Percentiles rank a stretch among this genome's conserved stretches.
phyloP scores from a whole-genome alignment of 2,888 invertebrate genomes.

The Noctuana brunneofusca region DNA sequence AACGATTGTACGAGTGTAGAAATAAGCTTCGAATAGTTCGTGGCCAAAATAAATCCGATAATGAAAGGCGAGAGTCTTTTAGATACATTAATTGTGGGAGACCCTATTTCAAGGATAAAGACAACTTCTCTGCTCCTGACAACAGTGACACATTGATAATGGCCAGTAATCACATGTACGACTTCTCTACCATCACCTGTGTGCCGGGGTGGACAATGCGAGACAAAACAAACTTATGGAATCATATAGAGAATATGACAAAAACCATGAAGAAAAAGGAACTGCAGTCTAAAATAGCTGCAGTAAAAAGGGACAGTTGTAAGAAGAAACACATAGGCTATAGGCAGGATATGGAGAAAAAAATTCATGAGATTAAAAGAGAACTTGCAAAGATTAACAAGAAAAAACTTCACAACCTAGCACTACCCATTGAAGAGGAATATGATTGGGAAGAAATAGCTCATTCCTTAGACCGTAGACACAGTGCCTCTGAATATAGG shows the following conservation, averaged over 20 bases:
- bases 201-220: conserved; percentile 80
- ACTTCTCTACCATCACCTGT: conserved; percentile 71
- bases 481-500: conserved; percentile 84
- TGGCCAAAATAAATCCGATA: conserved; percentile 17
- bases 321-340: conserved; percentile 35
- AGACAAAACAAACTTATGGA: conserved; percentile 81
- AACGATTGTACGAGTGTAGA: conserved; percentile 61
- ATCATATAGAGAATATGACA: conserved; percentile 70
- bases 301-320: conserved; percentile 45
- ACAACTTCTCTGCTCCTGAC: conserved; percentile 76
- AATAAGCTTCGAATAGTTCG: conserved; percentile 50
- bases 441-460: conserved; percentile 85
- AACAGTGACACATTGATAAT: conserved; percentile 83
- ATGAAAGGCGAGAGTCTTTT: conserved; percentile 47
- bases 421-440: conserved; percentile 62
- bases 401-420: conserved; percentile 54
- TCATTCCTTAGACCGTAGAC: conserved; percentile 74
- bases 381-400: conserved; percentile 49
- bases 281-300: conserved; percentile 48
- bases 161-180: conserved; percentile 61
- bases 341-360: conserved; percentile 34
- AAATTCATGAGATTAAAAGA: conserved; percentile 44
- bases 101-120: conserved; percentile 87
- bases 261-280: conserved; percentile 48
- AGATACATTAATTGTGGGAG: conserved; percentile 72